A percentile compares a stretch with the other conserved stretches of the same genome.
Conservation (phyloP, 1,140 invertebrate species). For the Drosophila tropicalis region DNA sequence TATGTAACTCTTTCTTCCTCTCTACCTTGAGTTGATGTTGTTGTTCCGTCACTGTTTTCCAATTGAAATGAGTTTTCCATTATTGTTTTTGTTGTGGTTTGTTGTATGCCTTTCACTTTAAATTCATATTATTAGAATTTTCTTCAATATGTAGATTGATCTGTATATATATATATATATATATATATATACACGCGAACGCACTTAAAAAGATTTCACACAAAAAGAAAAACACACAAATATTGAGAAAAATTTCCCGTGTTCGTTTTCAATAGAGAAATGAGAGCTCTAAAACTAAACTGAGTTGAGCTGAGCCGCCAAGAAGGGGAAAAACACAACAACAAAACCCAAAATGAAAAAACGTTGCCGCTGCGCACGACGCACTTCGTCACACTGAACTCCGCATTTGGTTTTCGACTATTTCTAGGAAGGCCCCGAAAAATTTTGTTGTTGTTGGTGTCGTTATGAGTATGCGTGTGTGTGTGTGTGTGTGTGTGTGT, state of each 20-base stretch:
- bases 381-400: constrained; percentile 77
- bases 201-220: constrained; percentile 12
- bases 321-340: constrained; percentile 8
- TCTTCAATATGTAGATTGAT: constrained; percentile 32
- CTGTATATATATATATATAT: constrained; percentile 18
- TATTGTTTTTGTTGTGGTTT: constrained; percentile 7
- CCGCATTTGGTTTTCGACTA: constrained; percentile 57
- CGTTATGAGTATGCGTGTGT: constrained; percentile 12
- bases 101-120: constrained; percentile 25
- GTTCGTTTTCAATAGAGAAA: constrained; percentile 6
- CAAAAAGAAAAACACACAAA: constrained; percentile 26
- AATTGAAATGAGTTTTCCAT: constrained; percentile 38
- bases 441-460: constrained; percentile 39
- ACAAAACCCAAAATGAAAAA: constrained; percentile 43
- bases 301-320: background rate
- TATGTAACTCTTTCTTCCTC: background rate
- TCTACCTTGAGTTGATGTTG: constrained; percentile 31
- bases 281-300: no score
- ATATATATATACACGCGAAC: constrained; percentile 30
- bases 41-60: constrained; percentile 22
- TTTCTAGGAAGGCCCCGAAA: constrained; percentile 78
- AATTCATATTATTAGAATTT: constrained; percentile 47
- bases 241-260: constrained; percentile 15
- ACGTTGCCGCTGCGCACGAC: constrained; percentile 81
- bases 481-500: constrained; percentile 41